phyloP scores from a whole-genome alignment of 1,140 invertebrate species.

The Diuraphis noxia region DNA sequence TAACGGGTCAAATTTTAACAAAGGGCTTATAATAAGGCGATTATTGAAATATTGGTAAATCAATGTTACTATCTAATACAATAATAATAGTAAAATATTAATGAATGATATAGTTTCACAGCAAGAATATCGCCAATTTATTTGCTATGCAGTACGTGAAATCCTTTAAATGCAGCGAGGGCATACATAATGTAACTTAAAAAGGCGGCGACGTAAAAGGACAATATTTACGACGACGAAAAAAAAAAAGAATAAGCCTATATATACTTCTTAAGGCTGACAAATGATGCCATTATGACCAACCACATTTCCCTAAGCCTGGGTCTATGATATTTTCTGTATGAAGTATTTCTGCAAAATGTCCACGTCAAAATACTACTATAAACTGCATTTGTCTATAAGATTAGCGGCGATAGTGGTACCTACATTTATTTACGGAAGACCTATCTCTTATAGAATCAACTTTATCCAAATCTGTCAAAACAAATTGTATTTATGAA shows the following conservation, averaged over 20 bases:
- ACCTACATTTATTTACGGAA: neutral
- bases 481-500: neutral
- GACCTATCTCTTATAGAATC: neutral
- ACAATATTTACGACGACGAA: neutral
- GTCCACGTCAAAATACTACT: slow-evolving; percentile 31
- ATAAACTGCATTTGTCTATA: neutral
- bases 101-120: neutral
- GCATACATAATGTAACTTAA: slow-evolving; percentile 27
- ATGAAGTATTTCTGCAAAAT: slow-evolving; percentile 26
- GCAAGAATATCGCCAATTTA: neutral
- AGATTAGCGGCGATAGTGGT: neutral
- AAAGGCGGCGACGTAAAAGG: neutral
- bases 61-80: neutral
- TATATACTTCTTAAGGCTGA: slow-evolving; percentile 44
- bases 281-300: slow-evolving; percentile 39
- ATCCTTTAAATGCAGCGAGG: neutral
- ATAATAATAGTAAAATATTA: neutral
- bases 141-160: neutral
- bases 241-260: slow-evolving; percentile 24
- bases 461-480: neutral
- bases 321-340: slow-evolving; percentile 16
- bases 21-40: neutral
- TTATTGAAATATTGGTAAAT: neutral
- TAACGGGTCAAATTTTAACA: neutral
- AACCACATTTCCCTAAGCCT: slow-evolving; percentile 40